phyloP scores from a whole-genome alignment of 37 sponge, comb jelly and placozoan genomes.

The Mnemiopsis leidyi region DNA sequence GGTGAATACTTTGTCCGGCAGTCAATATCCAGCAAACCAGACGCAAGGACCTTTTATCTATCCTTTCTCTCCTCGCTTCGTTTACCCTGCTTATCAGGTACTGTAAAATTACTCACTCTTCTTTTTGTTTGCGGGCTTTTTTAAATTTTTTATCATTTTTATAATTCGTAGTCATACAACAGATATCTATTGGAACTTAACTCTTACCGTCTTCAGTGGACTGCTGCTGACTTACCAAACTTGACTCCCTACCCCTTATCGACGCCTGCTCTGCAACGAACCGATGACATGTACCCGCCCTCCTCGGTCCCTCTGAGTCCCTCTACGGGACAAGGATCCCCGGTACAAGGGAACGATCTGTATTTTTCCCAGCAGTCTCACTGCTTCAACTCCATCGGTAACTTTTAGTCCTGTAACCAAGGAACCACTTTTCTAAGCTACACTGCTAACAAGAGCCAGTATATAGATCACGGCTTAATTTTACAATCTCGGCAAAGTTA shows the following conservation, averaged over 20 bases:
- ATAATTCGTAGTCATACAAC: too few relatives aligned
- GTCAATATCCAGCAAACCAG: too few relatives aligned
- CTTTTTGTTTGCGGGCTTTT: too few relatives aligned
- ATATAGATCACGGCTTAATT: too few relatives aligned
- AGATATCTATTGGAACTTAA: too few relatives aligned
- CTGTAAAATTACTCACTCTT: too few relatives aligned
- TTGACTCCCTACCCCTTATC: background rate
- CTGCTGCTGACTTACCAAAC: background rate
- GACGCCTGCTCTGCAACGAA: background rate
- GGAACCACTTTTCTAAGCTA: too few relatives aligned
- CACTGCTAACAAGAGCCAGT: too few relatives aligned
- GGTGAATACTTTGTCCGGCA: too few relatives aligned
- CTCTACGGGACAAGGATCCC: background rate
- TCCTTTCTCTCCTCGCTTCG: background rate
- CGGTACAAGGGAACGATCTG: background rate
- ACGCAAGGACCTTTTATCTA: too few relatives aligned
- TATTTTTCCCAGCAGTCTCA: background rate
- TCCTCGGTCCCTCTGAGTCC: background rate
- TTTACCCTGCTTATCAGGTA: background rate
- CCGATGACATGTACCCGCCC: background rate
- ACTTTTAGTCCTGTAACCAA: background rate
- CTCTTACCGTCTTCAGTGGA: background rate
- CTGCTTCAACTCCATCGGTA: background rate
- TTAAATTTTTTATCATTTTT: too few relatives aligned
- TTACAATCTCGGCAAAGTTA: too few relatives aligned